Evolutionary conservation across 2,888 invertebrate genomes (phyloP), one percentile per base, ranked within the genome.

Genomic region (Tupiocoris notatus): DNA sequence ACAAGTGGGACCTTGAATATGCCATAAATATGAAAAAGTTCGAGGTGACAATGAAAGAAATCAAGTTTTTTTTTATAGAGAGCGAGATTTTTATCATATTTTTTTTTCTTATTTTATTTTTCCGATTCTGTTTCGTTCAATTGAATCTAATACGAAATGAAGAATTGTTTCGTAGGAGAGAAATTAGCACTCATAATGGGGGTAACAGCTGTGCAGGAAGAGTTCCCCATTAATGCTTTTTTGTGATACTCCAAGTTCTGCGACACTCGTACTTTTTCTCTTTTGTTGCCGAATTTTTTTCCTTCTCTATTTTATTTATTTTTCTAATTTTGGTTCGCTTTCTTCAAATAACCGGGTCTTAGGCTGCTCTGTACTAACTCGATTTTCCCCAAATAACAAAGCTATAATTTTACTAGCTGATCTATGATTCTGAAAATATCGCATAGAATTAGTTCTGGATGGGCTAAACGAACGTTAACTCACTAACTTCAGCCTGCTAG

Each of bases 1-100:
- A 95, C 90, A 98, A 98, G 90, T 98, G 92, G 90, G 98, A 99
- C 90, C 93, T 98, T 91, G 98, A 99, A 90, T 91, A 93, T 89
- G 91, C 91, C 88, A 93, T 93, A 88, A 90, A 89, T 87, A 87
- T 92, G 78, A 81, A 79, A 79, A 77, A 61, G 58, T 68, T 77
- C 57, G 80, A 80, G 81, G 81, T 81, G 81, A 81, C 78, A 75
- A 78, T 77, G 21, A 77, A 61, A 77, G 71, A 79, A 39, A 76
- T 54, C 63, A 59, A 25, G 66, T 75, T 61, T 64, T 66, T 77
- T 77, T 77, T 66, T 77, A 39, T 39, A 39, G 39, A 39, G 39
- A 39, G 39, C 39, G 39, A 39, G 39, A 39, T 39, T 39, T 39
- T 39, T 39, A 3, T 58, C 17, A 63, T 70, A 24, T 64, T 24